phyloP scores from a whole-genome alignment of 2,113 vertebrate species.

The Lamprotornis superbus region DNA sequence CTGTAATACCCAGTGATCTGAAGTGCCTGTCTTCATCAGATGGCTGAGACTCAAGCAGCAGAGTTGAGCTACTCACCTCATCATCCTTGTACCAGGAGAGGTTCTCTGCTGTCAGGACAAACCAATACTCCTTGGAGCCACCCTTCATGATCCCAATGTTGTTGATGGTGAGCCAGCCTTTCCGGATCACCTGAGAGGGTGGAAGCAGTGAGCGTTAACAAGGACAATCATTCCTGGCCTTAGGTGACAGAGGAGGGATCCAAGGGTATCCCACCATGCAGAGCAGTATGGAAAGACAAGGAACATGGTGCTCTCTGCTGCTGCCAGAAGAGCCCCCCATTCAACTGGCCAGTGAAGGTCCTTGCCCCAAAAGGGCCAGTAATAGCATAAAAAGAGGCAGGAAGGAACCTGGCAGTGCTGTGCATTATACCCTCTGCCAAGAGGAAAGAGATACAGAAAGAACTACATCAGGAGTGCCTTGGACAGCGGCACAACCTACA shows the following conservation, averaged over 20 bases:
- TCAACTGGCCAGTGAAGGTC: not conserved
- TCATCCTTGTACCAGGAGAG: constrained; percentile 99
- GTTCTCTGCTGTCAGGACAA: constrained; percentile 94
- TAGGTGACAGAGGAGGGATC: not conserved
- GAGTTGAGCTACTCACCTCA: constrained; percentile 81
- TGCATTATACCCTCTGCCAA: constrained; percentile 14
- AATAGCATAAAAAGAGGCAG: not conserved
- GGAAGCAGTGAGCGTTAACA: not conserved
- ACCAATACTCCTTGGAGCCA: constrained; percentile 98
- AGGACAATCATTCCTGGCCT: not conserved
- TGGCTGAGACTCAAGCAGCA: not conserved
- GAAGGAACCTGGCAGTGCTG: constrained; percentile 33
- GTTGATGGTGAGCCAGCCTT: constrained; percentile 99
- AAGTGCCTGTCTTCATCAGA: not conserved
- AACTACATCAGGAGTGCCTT: not conserved
- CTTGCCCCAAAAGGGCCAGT: not conserved
- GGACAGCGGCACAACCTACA: not conserved
- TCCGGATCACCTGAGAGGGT: constrained; percentile 91
- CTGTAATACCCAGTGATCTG: not conserved
- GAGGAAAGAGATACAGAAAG: not conserved
- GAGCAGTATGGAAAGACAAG: constrained; percentile 12
- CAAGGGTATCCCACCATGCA: not conserved
- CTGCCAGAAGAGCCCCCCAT: constrained; percentile 37
- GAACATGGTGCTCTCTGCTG: constrained; percentile 37
- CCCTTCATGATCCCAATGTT: constrained; percentile 99